phyloP scores from a whole-genome alignment of 1,140 invertebrate genomes.

The Nomia melanderi region DNA sequence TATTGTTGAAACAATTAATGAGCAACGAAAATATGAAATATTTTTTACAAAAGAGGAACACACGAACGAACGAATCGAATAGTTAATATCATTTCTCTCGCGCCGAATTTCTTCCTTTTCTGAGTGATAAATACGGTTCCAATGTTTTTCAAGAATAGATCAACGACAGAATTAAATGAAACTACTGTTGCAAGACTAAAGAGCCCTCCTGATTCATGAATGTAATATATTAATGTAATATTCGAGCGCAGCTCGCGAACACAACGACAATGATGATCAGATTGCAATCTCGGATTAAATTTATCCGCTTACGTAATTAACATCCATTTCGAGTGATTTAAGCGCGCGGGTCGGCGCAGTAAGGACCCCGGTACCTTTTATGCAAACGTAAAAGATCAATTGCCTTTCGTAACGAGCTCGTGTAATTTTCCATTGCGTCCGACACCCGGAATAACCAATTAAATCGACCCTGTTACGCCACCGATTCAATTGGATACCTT shows the following conservation, averaged over 20 bases:
- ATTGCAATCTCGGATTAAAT: slow-evolving; percentile 31
- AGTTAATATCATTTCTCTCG: no score
- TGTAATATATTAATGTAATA: slow-evolving; percentile 16
- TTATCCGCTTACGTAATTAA: slow-evolving; percentile 30
- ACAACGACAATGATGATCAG: neutral
- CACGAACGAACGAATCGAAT: neutral
- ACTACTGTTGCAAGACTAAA: no score
- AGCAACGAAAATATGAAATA: no score
- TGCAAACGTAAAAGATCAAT: slow-evolving; percentile 6
- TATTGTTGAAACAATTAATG: no score
- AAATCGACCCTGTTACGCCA: neutral
- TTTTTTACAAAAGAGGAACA: no score
- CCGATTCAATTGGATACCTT: neutral
- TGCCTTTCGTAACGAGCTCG: slow-evolving; percentile 2
- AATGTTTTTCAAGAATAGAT: no score
- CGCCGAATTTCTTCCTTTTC: no score
- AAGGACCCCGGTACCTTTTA: neutral
- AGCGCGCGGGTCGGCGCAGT: neutral
- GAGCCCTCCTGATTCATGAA: slow-evolving; percentile 6
- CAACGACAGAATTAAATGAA: no score
- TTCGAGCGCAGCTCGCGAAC: neutral
- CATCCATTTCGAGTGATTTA: slow-evolving; percentile 25
- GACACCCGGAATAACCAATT: neutral
- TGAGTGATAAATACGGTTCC: no score
- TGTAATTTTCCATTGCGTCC: neutral